A percentile compares a stretch with the other conserved stretches of the same genome.
These are phyloP conservation scores for Chrysocyon brachyurus DNA, from an alignment of 2,797 vertebrate genomes.

Conservation along the genomic window DNA sequence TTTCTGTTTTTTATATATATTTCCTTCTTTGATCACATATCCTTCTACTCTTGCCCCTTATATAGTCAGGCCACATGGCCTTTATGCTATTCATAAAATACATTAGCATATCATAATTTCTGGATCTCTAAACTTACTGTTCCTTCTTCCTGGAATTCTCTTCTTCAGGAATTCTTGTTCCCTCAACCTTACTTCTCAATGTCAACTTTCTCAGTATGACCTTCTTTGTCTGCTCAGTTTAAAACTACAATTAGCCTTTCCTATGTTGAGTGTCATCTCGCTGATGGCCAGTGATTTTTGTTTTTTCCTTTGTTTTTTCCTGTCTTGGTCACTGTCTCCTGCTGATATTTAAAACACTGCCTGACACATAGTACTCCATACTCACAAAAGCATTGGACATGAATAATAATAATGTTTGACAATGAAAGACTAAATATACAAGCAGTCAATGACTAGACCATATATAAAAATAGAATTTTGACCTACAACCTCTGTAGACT, in stretches of 20 bases:
- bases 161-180: background rate
- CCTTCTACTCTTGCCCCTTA: background rate
- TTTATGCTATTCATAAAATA: background rate
- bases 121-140: background rate
- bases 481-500: background rate
- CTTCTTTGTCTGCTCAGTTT: background rate
- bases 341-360: background rate
- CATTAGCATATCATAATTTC: background rate
- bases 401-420: background rate
- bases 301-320: background rate
- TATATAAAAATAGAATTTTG: background rate
- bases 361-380: background rate
- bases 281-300: background rate
- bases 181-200: background rate
- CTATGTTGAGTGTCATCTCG: background rate
- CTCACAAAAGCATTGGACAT: background rate
- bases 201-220: background rate
- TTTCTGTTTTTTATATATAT: background rate
- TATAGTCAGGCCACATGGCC: background rate
- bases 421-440: background rate
- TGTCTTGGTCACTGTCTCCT: background rate
- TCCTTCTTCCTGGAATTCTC: background rate
- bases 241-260: background rate
- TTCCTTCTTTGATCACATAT: background rate
- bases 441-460: background rate